A percentile compares a stretch with the other conserved stretches of the same genome.
Evolutionary conservation across 92 coral and sea anemone genomes (phyloP).

Genomic region (Phymanthus crucifer): DNA sequence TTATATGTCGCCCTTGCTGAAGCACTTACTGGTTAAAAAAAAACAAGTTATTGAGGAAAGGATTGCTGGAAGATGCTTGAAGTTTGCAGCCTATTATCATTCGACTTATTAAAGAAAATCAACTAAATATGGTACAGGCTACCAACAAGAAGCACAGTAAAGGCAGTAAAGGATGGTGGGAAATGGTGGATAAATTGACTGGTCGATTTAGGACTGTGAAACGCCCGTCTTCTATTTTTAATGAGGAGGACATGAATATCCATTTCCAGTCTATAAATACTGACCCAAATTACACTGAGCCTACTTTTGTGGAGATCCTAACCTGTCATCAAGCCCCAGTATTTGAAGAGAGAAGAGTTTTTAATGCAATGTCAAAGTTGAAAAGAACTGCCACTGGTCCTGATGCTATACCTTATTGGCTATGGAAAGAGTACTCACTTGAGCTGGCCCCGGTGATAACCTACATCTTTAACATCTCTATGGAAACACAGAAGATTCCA

Average conservation of each 20-base stretch:
- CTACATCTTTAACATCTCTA: too few relatives aligned
- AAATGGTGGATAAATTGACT: conserved; percentile 14
- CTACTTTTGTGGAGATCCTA: background rate
- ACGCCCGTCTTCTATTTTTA: too few relatives aligned
- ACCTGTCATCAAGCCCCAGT: background rate
- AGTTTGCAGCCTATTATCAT: conserved; percentile 5
- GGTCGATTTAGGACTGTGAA: background rate
- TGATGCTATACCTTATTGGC: conserved; percentile 25
- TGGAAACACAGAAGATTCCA: too few relatives aligned
- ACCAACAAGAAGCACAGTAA: background rate
- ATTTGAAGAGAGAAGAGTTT: background rate
- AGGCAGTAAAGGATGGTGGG: conserved; percentile 28
- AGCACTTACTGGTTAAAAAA: conserved; percentile 34
- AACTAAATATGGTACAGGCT: conserved; percentile 23
- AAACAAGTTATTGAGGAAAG: conserved; percentile 36
- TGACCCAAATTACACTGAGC: background rate
- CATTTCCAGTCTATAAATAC: conserved; percentile 36
- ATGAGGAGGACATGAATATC: background rate
- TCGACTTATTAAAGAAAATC: conserved; percentile 52
- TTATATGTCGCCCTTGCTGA: conserved; percentile 39
- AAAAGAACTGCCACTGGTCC: conserved; percentile 40
- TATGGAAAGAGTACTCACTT: conserved; percentile 35
- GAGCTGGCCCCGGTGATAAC: conserved; percentile 47
- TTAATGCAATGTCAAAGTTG: conserved; percentile 5
- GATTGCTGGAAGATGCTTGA: conserved; percentile 32